Base-by-base conservation (phyloP, 2,113 vertebrate species). In the Ramphastos sulfuratus region DNA sequence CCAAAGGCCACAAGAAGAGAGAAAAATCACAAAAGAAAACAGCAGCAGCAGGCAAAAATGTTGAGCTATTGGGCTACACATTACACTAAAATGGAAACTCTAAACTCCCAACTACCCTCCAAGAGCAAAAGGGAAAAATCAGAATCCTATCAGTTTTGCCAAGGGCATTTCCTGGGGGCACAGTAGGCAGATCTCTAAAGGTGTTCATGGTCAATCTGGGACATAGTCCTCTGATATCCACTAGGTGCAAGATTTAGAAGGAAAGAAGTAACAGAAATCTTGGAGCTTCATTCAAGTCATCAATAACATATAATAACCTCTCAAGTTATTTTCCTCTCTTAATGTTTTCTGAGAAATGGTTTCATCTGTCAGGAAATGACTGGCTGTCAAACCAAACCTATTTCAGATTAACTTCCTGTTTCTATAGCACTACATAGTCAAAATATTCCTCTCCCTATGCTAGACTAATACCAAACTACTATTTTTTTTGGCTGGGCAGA, bases 321-420 rank as follows among this genome's bases (percentile, higher is more conserved):
- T 50, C 27, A 50, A 91, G 70, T 89, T 87, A 91, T 87, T 93
- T 85, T 96, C 55, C 90, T 87, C 87, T 46, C 78, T 44, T 71
- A 78, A n/a, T n/a, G 4, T 97, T 95, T 98, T 97, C 97, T 97
- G 95, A 97, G 97, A 98, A 98, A 97, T 73, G 82, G 95, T 94
- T 96, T 96, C 93, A 97, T 95, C 86, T 97, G 94, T 96, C 95
- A 94, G 97, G 97, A 98, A 98, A 97, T 97, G 93, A 97, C 96
- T 96, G 79, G 82, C 73, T 92, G 86, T 96, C 95, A 88, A 86
- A 94, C 93, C 93, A 96, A 97, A 93, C 94, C 87, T 74, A 94
- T 89, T 84, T 97, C 89, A 93, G 87, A 97, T 95, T 91, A 95
- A 93, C 94, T 97, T 98, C 97, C 97, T 97, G 93, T 97, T 98